Base-by-base conservation (phyloP, 2,797 vertebrate species). In the Benthosema pterotum region DNA sequence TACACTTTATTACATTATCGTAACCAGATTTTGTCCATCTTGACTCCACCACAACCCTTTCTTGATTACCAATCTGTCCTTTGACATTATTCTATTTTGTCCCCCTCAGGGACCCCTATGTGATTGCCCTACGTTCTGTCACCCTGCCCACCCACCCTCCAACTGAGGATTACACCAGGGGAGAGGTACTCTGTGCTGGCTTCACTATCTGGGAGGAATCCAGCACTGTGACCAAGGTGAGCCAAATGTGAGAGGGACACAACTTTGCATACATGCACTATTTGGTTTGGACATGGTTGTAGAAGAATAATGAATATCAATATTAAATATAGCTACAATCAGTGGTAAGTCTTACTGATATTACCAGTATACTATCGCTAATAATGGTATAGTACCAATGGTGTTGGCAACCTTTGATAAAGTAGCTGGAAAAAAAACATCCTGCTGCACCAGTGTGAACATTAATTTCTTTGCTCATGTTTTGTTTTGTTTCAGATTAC, bases 71-170 rank as follows among this genome's bases (percentile, higher is more conserved):
- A 18, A 12, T 7, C 64, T 60, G n/a, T 60, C 22, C 63, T 19
- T 17, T 57, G 55, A 74, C 16, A 18, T 3, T 71, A 2, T 69
- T 46, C 3, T 50, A 6, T 46, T 75, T 62, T 79, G 69, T 60
- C 38, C 60, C 61, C 65, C 43, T 32, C 79, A 99, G 97, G 65
- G 97, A 99, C 68, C 96, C 97, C 0, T 97, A 95, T 15, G 87
- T 98, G 88, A 95, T 99, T 2, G 97, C 97, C 1, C 84, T 98
- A 74, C 93, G 97, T 25, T 99, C 97, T 0, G 96, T 99, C 68
- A 95, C 94, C 0, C 84, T 98, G 80, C 95, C 96, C 57, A 95
- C 94, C 0, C 91, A 94, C 70, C 91, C 87, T 0, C 89, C 95
- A 74, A 90, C 69, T 0, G 71, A 88, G 0, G 67, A 89, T 49